Evolutionary conservation across 2,888 invertebrate species (phyloP), one percentile per base, ranked within the genome.

Genomic region (Conus canariensis): DNA sequence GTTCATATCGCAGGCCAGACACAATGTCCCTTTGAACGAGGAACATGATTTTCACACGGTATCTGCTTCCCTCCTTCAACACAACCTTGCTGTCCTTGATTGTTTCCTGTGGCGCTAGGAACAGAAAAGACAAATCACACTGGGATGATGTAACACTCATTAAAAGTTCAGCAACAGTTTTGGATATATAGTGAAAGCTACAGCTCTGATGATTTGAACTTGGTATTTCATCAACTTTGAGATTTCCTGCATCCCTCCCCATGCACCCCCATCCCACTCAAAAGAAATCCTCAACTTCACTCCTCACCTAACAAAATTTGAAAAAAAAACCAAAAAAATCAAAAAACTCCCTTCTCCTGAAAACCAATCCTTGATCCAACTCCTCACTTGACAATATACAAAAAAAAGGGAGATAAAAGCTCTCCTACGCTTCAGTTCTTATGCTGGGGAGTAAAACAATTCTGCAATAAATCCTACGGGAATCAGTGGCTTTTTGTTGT

Each of bases 21-120:
- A 99, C 99, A 94, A 99, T 99, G 97, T 99, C 99, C 90, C 99
- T 97, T 97, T 99, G 99, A 89, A 99, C 99, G 95, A 98, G 97
- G 97, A 99, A 99, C 96, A 99, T 98, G 95, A 99, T 99, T 96
- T 98, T 98, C 96, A 99, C 98, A 96, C 97, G 98, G 96, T 99
- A 99, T 92, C 98, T 98, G 93, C 98, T 98, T 25, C 99, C 99
- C 96, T 99, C 99, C 96, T 99, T 99, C 94, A 99, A 98, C 91
- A 97, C 97, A 96, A 99, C 98, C 90, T 95, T 93, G 91, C 94
- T 93, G 87, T 96, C 95, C 92, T 96, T 96, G 80, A 96, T 91
- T 22, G 94, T 93, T 9, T 93, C 92, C 19, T 95, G 90, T 90
- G 95, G 94, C 97, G 97, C 97, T 98, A 96, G 12, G 97, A 96